A percentile compares a stretch with the other conserved stretches of the same genome.
Evolutionary conservation across 2,888 invertebrate genomes (phyloP).

Genomic region (Biston betularia): DNA sequence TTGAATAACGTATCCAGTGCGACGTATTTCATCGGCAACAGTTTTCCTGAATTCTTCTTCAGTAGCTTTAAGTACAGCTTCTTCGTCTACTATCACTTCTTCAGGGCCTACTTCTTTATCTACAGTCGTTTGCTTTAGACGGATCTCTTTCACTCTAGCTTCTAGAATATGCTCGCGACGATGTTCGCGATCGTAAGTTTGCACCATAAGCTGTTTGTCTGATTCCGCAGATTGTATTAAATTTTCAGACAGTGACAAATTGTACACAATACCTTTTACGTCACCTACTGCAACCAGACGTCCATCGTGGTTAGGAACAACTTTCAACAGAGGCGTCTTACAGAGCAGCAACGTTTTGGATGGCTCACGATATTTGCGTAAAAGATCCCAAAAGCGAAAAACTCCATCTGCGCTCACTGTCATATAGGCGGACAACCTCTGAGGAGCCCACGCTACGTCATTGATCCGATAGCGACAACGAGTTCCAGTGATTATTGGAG

Average conservation of each 20-base stretch:
- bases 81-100: constrained; percentile 48
- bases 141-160: constrained; percentile 92
- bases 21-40: constrained; percentile 7
- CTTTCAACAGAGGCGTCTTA: constrained; percentile 80
- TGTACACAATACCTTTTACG: constrained; percentile 87
- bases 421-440: constrained; percentile 72
- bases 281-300: constrained; percentile 88
- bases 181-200: constrained; percentile 94
- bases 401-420: constrained; percentile 85
- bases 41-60: constrained; percentile 78
- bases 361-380: constrained; percentile 89
- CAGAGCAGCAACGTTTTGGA: constrained; percentile 87
- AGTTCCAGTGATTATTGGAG: constrained; percentile 63
- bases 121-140: constrained; percentile 83
- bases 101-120: constrained; percentile 46
- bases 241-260: constrained; percentile 88
- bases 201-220: constrained; percentile 88
- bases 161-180: constrained; percentile 95
- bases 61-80: constrained; percentile 50
- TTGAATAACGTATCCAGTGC: constrained; percentile 1
- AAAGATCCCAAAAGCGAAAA: constrained; percentile 92
- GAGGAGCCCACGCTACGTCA: constrained; percentile 66
- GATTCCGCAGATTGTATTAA: constrained; percentile 88
- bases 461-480: constrained; percentile 55
- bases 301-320: constrained; percentile 88